Percentiles rank a stretch among this genome's conserved stretches.
These are phyloP conservation scores for Cisticola juncidis DNA, from an alignment of 2,113 vertebrate genomes.

Conservation along the genomic window DNA sequence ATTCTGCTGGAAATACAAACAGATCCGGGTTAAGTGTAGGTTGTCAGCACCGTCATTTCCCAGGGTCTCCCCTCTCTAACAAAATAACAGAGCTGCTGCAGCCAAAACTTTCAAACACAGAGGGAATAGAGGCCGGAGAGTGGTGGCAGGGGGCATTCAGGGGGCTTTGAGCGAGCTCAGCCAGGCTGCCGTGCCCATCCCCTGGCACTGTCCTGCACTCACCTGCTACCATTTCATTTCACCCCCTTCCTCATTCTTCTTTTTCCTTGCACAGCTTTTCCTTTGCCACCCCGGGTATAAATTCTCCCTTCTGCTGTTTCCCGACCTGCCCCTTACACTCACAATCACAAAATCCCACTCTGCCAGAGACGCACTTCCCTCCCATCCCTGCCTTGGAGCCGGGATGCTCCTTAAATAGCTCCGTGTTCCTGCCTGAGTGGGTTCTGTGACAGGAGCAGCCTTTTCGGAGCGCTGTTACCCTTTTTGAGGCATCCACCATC, in stretches of 20 bases:
- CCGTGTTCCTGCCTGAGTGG: neutral
- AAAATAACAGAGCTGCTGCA: accelerated
- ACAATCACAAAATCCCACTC: accelerated
- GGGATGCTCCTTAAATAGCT: accelerated
- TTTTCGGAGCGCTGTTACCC: neutral
- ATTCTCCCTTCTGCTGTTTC: neutral
- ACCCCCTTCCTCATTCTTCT: no score
- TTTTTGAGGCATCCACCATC: neutral
- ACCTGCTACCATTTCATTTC: neutral
- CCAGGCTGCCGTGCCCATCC: accelerated
- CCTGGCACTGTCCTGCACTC: neutral
- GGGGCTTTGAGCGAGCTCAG: accelerated
- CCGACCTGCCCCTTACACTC: neutral
- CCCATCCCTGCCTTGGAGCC: accelerated
- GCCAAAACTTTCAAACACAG: accelerated
- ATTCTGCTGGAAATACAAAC: accelerated
- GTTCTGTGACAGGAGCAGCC: neutral
- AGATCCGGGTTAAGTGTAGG: accelerated
- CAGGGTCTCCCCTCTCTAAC: neutral
- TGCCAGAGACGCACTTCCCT: accelerated
- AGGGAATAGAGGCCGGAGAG: accelerated
- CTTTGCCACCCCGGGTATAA: neutral
- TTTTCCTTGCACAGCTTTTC: neutral
- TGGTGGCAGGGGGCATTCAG: accelerated
- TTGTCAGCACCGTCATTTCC: neutral